A percentile compares a stretch with the other conserved stretches of the same genome.
These are phyloP conservation scores for Balaeniceps rex DNA, from an alignment of 2,113 vertebrate genomes.

Conservation along the genomic window DNA sequence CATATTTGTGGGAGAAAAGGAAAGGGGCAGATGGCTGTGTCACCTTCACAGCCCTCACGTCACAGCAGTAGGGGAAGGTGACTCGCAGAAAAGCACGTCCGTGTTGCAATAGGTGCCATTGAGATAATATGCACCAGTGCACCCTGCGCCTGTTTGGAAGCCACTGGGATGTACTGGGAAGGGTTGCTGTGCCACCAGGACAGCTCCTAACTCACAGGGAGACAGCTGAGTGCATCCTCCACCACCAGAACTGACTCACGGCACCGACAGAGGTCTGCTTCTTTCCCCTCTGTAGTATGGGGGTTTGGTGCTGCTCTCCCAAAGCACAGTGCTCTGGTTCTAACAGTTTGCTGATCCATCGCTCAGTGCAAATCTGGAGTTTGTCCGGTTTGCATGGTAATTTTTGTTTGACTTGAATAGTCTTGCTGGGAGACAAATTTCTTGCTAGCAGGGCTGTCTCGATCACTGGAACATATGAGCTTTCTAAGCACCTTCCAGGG, in stretches of 20 bases:
- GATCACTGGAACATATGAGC: neutral
- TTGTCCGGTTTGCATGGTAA: neutral
- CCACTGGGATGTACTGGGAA: neutral
- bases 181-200: neutral
- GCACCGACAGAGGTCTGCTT: accelerated
- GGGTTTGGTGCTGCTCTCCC: neutral
- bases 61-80: neutral
- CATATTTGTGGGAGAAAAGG: neutral
- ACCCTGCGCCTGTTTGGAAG: neutral
- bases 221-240: neutral
- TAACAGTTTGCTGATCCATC: neutral
- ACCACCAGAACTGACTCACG: neutral
- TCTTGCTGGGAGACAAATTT: neutral
- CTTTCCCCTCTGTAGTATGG: accelerated
- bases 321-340: neutral
- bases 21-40: neutral
- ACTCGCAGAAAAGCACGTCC: neutral
- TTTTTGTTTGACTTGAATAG: neutral
- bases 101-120: neutral
- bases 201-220: neutral
- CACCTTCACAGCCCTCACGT: neutral
- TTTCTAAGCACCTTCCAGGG: neutral
- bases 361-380: neutral
- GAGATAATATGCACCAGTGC: neutral
- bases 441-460: neutral